Percentiles rank a stretch among this genome's conserved stretches.
phyloP scores from a whole-genome alignment of 2,888 invertebrate species.

The Leistus spinibarbis region DNA sequence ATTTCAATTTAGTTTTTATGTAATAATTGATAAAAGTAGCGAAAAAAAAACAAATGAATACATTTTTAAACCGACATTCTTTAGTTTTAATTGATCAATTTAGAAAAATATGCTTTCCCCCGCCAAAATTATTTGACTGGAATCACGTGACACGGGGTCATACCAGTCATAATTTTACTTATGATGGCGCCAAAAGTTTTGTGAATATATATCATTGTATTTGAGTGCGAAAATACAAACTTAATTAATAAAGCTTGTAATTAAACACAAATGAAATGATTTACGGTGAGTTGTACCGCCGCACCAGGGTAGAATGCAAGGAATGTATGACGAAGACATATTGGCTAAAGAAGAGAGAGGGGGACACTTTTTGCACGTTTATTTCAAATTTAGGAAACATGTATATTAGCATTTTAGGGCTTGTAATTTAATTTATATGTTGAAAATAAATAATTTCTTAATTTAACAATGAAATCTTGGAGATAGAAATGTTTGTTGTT shows the following conservation, averaged over 20 bases:
- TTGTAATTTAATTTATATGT: too few species aligned
- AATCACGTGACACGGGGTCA: slow-evolving; percentile 60
- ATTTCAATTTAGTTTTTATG: slow-evolving; percentile 16
- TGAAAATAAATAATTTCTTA: too few species aligned
- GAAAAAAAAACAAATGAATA: background rate
- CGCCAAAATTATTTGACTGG: slow-evolving; percentile 50
- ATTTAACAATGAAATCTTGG: too few species aligned
- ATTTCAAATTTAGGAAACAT: too few species aligned
- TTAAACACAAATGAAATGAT: slow-evolving; percentile 7
- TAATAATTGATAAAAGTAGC: slow-evolving; percentile 9
- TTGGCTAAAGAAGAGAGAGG: slow-evolving; percentile 59
- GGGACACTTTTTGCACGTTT: background rate
- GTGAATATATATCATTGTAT: slow-evolving; percentile 51
- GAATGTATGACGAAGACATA: slow-evolving; percentile 63
- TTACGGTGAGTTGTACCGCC: slow-evolving; percentile 51
- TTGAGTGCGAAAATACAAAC: slow-evolving; percentile 41
- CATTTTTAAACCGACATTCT: background rate
- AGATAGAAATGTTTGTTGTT: slow-evolving; percentile 12
- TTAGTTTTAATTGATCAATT: slow-evolving; percentile 35
- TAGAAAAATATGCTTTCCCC: slow-evolving; percentile 42
- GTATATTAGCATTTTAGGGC: too few species aligned
- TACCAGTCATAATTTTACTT: slow-evolving; percentile 61
- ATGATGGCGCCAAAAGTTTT: slow-evolving; percentile 65
- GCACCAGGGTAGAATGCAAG: slow-evolving; percentile 44
- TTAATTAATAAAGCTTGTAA: background rate